Evolutionary conservation across 53 echinoderm and acorn worm genomes (phyloP).

Genomic region (Hippasteria phrygiana): DNA sequence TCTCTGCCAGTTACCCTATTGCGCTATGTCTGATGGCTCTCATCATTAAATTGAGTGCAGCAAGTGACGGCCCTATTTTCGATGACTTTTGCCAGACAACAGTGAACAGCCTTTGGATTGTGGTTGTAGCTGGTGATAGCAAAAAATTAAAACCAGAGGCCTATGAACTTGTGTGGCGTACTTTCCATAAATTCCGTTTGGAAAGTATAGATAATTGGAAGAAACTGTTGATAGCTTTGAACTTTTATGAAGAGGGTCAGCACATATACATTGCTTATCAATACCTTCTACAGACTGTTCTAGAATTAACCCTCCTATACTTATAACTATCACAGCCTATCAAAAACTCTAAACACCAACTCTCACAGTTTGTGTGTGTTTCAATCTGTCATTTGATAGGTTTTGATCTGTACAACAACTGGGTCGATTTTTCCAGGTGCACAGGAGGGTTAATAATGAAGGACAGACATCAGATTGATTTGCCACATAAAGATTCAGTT

Average conservation of each 20-base stretch:
- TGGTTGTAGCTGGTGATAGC: background rate
- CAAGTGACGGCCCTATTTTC: background rate
- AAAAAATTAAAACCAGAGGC: background rate
- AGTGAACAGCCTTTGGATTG: background rate
- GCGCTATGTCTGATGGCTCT: background rate
- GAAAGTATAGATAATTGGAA: background rate
- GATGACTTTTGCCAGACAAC: background rate
- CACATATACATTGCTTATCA: background rate
- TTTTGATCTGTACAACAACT: no score
- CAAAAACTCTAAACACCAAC: no score
- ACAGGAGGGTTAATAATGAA: no score
- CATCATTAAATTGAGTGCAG: background rate
- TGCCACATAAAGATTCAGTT: background rate
- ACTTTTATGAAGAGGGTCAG: background rate
- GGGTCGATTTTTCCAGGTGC: no score
- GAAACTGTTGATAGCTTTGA: background rate
- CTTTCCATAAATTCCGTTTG: background rate
- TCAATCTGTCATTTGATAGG: no score
- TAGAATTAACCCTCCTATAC: no score
- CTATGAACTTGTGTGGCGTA: background rate
- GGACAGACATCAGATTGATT: background rate
- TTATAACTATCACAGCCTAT: no score
- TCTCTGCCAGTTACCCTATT: background rate
- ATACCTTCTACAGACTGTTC: background rate
- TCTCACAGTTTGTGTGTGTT: no score